These are phyloP conservation scores for Eristalinus aeneus DNA, from an alignment of 2,888 invertebrate genomes.

Conservation along the genomic window DNA sequence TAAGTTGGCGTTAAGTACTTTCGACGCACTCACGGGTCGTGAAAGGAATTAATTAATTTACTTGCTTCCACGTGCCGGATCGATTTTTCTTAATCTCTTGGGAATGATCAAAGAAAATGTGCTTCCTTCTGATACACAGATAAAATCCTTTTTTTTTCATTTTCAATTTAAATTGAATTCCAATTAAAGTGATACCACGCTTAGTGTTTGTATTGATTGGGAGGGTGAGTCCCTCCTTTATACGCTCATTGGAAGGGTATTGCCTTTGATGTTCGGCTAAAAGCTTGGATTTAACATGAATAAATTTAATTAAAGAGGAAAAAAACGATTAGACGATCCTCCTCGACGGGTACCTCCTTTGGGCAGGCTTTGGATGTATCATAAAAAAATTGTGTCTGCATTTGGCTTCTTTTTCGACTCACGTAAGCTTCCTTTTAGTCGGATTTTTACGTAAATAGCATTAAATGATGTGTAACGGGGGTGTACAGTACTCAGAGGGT, in stretches of 20 bases:
- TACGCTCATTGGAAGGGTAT: not conserved
- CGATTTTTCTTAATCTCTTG: slow-evolving; percentile 15
- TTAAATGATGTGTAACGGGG: not conserved
- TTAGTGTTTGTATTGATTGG: slow-evolving; percentile 18
- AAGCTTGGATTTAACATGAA: slow-evolving; percentile 16
- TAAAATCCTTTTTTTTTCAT: slow-evolving; percentile 34
- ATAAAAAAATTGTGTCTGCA: not conserved
- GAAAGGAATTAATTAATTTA: slow-evolving; percentile 52
- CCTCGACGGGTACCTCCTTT: not conserved
- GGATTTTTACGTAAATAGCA: not conserved
- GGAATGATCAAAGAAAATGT: slow-evolving; percentile 37
- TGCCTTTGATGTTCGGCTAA: slow-evolving; percentile 29
- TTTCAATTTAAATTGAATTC: slow-evolving; percentile 44
- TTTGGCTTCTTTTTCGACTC: not conserved
- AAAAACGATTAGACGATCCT: not conserved
- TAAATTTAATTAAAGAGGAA: slow-evolving; percentile 2
- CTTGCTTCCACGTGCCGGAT: slow-evolving; percentile 26
- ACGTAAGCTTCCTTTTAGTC: not conserved
- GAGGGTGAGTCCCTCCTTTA: not conserved
- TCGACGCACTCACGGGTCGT: not conserved
- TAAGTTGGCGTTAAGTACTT: slow-evolving; percentile 7
- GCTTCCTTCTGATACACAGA: slow-evolving; percentile 7
- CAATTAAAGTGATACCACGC: slow-evolving; percentile 31
- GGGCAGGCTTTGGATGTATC: not conserved
- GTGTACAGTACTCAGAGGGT: too few species aligned